Evolutionary conservation across 2,888 invertebrate genomes (phyloP).

Genomic region (Leistus spinibarbis): DNA sequence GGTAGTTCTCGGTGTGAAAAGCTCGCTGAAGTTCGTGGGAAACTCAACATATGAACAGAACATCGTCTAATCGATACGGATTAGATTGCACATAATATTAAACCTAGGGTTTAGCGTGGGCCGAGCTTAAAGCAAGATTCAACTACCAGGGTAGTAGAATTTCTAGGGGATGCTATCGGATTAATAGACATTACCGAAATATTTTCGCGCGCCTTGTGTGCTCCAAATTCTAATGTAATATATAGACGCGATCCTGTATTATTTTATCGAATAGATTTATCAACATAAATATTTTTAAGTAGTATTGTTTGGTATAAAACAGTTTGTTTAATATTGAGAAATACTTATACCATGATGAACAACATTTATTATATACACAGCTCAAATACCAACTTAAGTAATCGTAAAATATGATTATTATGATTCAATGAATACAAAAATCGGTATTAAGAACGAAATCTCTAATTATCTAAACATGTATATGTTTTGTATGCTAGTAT

Average conservation of each 20-base stretch:
- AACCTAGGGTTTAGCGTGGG: slow-evolving; percentile 40
- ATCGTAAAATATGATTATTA: too few species aligned
- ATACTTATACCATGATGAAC: too few species aligned
- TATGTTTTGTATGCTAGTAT: too few species aligned
- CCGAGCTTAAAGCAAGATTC: slow-evolving; percentile 50
- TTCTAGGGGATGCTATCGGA: slow-evolving; percentile 40
- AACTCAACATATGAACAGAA: slow-evolving; percentile 37
- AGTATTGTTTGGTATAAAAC: too few species aligned
- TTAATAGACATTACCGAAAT: background rate
- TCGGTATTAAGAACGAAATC: too few species aligned
- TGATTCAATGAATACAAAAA: too few species aligned
- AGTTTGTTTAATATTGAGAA: too few species aligned
- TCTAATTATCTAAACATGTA: too few species aligned
- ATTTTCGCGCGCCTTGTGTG: background rate
- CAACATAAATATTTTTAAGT: too few species aligned
- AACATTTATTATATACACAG: too few species aligned
- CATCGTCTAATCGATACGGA: slow-evolving; percentile 41
- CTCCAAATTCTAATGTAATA: background rate
- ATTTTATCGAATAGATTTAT: background rate
- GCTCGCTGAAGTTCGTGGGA: slow-evolving; percentile 20
- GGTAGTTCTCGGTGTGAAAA: slow-evolving; percentile 7
- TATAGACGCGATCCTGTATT: too few species aligned
- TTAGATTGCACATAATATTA: slow-evolving; percentile 8
- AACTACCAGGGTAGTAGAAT: slow-evolving; percentile 48
- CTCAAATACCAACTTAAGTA: too few species aligned